These are phyloP conservation scores for Camelus dromedarius DNA, from an alignment of 2,113 vertebrate genomes.

Conservation along the genomic window DNA sequence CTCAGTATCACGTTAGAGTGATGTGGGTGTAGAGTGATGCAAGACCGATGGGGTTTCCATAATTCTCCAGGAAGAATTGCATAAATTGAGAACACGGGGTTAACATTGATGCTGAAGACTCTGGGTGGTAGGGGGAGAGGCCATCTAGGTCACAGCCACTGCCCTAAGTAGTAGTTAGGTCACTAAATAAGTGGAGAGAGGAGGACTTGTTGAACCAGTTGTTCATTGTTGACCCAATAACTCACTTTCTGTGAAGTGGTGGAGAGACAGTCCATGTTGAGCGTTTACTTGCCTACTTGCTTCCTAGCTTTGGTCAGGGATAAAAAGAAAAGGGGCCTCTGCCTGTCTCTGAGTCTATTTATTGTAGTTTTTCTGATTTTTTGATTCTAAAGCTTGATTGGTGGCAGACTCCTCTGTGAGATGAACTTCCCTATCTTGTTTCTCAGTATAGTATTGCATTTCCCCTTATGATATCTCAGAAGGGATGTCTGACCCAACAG, in stretches of 20 bases:
- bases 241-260: not conserved
- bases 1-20: not conserved
- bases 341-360: not conserved
- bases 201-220: not conserved
- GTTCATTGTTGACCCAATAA: constrained; percentile 2
- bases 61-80: not conserved
- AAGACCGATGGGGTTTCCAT: not conserved
- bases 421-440: constrained; percentile 62
- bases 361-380: constrained; percentile 53
- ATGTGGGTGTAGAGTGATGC: no score
- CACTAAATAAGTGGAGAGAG: not conserved
- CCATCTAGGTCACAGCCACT: not conserved
- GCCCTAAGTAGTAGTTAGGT: not conserved
- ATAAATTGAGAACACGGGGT: not conserved
- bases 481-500: constrained; percentile 42
- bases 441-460: constrained; percentile 60
- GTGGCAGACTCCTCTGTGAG: constrained; percentile 61
- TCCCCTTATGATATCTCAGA: constrained; percentile 69
- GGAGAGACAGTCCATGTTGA: not conserved
- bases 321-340: not conserved
- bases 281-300: not conserved
- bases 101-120: not conserved
- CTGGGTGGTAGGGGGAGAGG: not conserved
- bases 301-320: not conserved
- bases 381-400: constrained; percentile 37